Evolutionary conservation across 2,888 invertebrate species (phyloP).

Genomic region (Patella depressa): DNA sequence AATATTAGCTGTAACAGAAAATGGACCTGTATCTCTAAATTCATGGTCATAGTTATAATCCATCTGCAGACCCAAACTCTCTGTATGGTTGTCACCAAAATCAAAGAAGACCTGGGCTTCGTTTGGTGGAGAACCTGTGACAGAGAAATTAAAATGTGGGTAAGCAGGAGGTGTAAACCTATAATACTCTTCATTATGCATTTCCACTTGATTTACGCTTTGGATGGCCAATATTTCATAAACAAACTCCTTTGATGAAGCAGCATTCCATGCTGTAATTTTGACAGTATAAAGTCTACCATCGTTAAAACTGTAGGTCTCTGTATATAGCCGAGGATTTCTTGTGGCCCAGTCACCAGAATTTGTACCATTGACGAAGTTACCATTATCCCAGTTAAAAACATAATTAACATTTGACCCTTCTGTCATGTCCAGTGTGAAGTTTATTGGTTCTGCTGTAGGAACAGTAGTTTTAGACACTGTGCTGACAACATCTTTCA

Average conservation of each 20-base stretch:
- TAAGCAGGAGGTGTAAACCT: constrained; percentile 41
- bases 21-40: constrained; percentile 33
- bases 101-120: constrained; percentile 44
- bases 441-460: constrained; percentile 33
- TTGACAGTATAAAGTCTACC: constrained; percentile 40
- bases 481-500: constrained; percentile 31
- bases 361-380: constrained; percentile 14
- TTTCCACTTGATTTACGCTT: constrained; percentile 43
- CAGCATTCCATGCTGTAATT: constrained; percentile 44
- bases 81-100: constrained; percentile 47
- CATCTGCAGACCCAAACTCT: constrained; percentile 14
- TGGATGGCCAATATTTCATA: constrained; percentile 42
- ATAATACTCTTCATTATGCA: constrained; percentile 28
- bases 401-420: constrained; percentile 48
- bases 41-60: constrained; percentile 28
- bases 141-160: constrained; percentile 34
- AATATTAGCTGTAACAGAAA: constrained; percentile 37
- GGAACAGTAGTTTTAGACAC: constrained; percentile 27
- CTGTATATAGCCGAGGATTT: background rate
- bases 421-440: constrained; percentile 37
- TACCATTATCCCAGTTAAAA: constrained; percentile 41
- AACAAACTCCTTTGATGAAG: constrained; percentile 20
- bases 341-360: constrained; percentile 34
- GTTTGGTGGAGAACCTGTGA: constrained; percentile 39
- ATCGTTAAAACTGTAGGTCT: constrained; percentile 40